Percentiles rank a stretch among this genome's conserved stretches.
phyloP scores from a whole-genome alignment of 2,888 invertebrate species.

The Leptura quadrifasciata region DNA sequence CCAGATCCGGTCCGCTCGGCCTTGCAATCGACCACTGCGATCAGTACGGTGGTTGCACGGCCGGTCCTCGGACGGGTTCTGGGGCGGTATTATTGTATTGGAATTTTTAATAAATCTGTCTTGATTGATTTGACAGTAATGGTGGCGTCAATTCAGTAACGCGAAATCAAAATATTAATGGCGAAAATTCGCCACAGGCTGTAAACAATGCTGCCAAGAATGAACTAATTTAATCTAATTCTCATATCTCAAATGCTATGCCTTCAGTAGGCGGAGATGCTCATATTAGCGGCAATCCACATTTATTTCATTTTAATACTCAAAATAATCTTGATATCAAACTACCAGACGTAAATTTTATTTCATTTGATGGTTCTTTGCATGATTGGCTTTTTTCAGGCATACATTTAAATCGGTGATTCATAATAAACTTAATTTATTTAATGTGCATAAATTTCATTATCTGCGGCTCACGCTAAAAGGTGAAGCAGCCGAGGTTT shows the following conservation, averaged over 20 bases:
- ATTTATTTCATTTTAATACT: background rate
- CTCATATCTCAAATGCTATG: background rate
- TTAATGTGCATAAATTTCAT: slow-evolving; percentile 40
- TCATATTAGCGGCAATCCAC: background rate
- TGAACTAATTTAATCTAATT: background rate
- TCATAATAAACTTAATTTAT: slow-evolving; percentile 21
- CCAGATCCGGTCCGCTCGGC: no score
- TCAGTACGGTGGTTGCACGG: no score
- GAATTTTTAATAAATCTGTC: no score
- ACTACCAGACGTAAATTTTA: slow-evolving; percentile 29
- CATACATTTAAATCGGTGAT: slow-evolving; percentile 14
- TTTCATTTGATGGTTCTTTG: slow-evolving; percentile 24
- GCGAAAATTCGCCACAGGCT: background rate
- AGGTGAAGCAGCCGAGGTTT: slow-evolving; percentile 38
- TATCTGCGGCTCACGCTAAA: slow-evolving; percentile 34
- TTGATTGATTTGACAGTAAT: background rate
- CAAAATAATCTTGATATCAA: slow-evolving; percentile 18
- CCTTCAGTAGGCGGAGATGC: background rate
- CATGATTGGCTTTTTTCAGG: slow-evolving; percentile 20
- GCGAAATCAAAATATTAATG: background rate
- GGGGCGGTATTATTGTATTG: no score
- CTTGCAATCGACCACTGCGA: no score
- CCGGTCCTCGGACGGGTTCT: no score
- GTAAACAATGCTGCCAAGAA: background rate
- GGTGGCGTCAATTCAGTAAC: background rate